phyloP scores from a whole-genome alignment of 2,113 vertebrate genomes.

The Amphilophus citrinellus region DNA sequence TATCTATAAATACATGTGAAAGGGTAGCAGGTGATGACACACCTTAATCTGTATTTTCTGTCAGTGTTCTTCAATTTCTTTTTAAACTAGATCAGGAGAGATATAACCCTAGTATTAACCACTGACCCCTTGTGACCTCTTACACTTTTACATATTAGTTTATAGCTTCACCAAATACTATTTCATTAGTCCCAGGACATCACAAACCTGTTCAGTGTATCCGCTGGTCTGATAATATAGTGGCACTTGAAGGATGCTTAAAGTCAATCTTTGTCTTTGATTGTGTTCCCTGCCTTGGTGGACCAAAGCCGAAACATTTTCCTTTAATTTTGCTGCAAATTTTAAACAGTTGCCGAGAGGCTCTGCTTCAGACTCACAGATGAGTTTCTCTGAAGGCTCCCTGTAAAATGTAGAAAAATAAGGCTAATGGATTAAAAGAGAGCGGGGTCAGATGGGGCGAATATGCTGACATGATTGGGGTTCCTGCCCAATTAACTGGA shows the following conservation, averaged over 20 bases:
- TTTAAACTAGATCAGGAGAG: not conserved
- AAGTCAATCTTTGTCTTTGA: not conserved
- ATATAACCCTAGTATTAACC: not conserved
- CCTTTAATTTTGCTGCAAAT: not conserved
- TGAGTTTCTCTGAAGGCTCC: conserved; percentile 15
- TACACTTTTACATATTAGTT: not conserved
- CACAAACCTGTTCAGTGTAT: not conserved
- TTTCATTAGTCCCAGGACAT: not conserved
- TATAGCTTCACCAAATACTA: not conserved
- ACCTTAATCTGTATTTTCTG: not conserved
- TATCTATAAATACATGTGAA: not conserved
- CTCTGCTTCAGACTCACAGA: not conserved
- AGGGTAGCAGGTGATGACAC: not conserved
- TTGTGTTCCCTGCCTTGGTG: not conserved
- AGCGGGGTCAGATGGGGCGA: conserved; percentile 32
- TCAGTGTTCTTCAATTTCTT: not conserved
- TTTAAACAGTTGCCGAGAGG: conserved; percentile 12
- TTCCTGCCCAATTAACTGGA: conserved; percentile 73
- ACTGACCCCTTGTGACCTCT: not conserved
- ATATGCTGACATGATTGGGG: conserved; percentile 57
- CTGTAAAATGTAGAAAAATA: conserved; percentile 25
- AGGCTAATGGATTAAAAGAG: conserved; percentile 52
- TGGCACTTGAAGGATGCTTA: not conserved
- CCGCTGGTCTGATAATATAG: not conserved
- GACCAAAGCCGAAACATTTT: not conserved